Base-by-base conservation (phyloP, 2,888 invertebrate species). In the Rhopalosiphum nymphaeae region DNA sequence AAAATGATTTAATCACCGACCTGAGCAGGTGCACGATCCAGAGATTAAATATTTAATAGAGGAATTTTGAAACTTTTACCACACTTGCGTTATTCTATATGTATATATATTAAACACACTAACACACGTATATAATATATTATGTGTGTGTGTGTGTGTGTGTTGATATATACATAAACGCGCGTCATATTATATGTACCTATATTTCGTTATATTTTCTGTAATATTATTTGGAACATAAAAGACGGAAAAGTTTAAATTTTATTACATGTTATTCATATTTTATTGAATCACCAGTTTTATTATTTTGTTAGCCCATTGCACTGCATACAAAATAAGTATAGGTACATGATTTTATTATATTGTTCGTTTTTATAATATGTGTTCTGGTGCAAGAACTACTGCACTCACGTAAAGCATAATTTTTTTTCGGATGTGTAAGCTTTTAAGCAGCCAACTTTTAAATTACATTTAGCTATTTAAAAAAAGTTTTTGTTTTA, bases 11-110 rank as follows among this genome's bases (percentile, higher is more conserved):
- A 89, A 93, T 93, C 89, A 57, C 89, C 93, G 84, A 21, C 84
- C 93, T 36, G 93, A 46, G 89, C 93, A 93, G 93, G 93, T 93
- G 93, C 93, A 93, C 93, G 93, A 89, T 93, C 93, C 93, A 57
- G 89, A 93, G 93, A 93, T 93, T 93, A 93, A 89, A 78, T 87
- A 78, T 92, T 88, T 88, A 78, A 92, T 57, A 84, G 93, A 89
- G 89, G 93, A 89, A 93, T 93, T 93, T 93, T 93, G 84, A 93
- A 93, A 93, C 84, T 93, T 93, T 93, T 93, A 93, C 89, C 88
- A 44, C 92, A 53, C 92, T 88, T 53, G 86, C 26, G 87, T 61
- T 86, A 86, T 90, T 56, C 57, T 36, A 42, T 67, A 67, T 36
- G 25, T n/a, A 87, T 88, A 9, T 26, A 84, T 84, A 84, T 42